phyloP scores from a whole-genome alignment of 2,888 invertebrate species.

The Lingula anatina region DNA sequence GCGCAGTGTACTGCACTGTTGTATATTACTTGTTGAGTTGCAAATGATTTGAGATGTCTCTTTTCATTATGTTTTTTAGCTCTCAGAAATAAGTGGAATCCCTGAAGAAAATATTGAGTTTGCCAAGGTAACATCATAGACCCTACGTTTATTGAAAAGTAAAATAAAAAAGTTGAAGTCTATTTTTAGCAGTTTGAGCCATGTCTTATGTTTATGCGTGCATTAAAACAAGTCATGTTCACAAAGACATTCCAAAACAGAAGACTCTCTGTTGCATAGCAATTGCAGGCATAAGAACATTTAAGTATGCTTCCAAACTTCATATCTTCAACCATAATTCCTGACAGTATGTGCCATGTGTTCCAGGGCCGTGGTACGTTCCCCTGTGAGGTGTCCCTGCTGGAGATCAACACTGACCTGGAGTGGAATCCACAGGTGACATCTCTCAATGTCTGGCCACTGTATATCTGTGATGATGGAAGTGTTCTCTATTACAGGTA shows the following conservation, averaged over 20 bases:
- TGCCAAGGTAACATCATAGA: slow-evolving; percentile 58
- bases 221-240: too few species aligned
- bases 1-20: too few species aligned
- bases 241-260: too few species aligned
- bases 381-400: slow-evolving; percentile 63
- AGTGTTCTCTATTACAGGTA: slow-evolving; percentile 67
- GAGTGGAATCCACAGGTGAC: slow-evolving; percentile 61
- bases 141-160: too few species aligned
- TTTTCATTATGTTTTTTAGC: slow-evolving; percentile 38
- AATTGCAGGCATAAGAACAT: too few species aligned
- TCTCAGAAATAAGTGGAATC: slow-evolving; percentile 59
- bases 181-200: too few species aligned
- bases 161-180: too few species aligned
- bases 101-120: slow-evolving; percentile 63
- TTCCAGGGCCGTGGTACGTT: slow-evolving; percentile 57
- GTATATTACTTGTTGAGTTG: too few species aligned
- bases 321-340: neutral
- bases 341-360: neutral
- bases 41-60: too few species aligned
- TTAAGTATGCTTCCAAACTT: neutral
- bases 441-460: slow-evolving; percentile 58
- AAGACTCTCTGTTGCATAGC: too few species aligned
- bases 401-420: slow-evolving; percentile 60
- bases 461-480: slow-evolving; percentile 61
- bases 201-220: too few species aligned